phyloP scores from a whole-genome alignment of 1,140 invertebrate species.

The Drosophila punjabiensis region DNA sequence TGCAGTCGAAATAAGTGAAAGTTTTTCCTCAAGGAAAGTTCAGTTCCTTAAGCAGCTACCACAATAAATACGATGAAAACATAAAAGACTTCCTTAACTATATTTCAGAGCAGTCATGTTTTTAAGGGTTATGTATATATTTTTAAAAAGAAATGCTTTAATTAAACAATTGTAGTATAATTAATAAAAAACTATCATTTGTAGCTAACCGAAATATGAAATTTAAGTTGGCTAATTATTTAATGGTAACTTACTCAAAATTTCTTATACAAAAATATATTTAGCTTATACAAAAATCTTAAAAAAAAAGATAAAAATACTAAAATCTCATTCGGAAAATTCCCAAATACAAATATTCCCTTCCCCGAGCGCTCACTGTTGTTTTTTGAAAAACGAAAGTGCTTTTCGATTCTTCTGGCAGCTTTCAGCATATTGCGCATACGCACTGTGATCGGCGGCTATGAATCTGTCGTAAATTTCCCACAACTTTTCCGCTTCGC shows the following conservation, averaged over 20 bases:
- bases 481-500: slow-evolving; percentile 4
- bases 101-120: background rate
- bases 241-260: too few species aligned
- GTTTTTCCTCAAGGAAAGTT: slow-evolving; percentile 27
- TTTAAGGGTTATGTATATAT: background rate
- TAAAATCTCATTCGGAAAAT: background rate
- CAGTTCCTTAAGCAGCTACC: slow-evolving; percentile 20
- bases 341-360: background rate
- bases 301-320: background rate
- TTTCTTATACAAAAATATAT: background rate
- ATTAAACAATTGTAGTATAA: background rate
- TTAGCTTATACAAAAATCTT: background rate
- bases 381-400: slow-evolving; percentile 5
- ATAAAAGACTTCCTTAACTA: background rate
- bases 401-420: slow-evolving; percentile 4
- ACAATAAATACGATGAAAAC: slow-evolving; percentile 9
- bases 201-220: background rate
- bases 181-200: background rate
- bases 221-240: too few species aligned
- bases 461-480: slow-evolving; percentile 31
- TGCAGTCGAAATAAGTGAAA: slow-evolving; percentile 37
- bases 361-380: background rate
- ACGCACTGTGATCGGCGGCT: slow-evolving; percentile 59
- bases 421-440: slow-evolving; percentile 55
- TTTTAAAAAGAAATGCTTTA: background rate